These are phyloP conservation scores for Hemaris fuciformis DNA, from an alignment of 2,888 invertebrate species.

Conservation along the genomic window DNA sequence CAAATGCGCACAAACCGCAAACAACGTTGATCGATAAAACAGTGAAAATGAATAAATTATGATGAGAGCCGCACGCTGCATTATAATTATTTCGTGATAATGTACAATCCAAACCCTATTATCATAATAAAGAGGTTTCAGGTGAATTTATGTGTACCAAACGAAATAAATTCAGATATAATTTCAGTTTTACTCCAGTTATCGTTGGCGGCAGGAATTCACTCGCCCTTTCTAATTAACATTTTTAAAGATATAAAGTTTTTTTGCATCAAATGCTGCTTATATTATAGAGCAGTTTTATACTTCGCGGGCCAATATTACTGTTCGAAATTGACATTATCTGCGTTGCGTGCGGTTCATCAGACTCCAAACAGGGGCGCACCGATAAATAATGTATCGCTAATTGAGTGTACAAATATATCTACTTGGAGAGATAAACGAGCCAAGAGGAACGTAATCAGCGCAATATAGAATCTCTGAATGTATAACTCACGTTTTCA, in stretches of 20 bases:
- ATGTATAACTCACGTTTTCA: constrained; percentile 93
- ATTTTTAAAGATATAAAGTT: background rate
- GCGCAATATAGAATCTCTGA: background rate
- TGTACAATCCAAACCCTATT: constrained; percentile 39
- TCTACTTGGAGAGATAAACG: background rate
- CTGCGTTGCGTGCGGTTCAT: background rate
- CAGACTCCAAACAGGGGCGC: background rate
- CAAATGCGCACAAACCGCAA: constrained; percentile 46
- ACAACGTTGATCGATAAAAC: constrained; percentile 62
- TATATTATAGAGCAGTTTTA: background rate
- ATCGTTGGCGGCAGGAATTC: constrained; percentile 3
- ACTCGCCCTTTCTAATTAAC: background rate
- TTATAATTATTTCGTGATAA: constrained; percentile 56
- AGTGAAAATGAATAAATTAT: constrained; percentile 66
- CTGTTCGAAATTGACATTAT: background rate
- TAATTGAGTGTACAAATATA: background rate
- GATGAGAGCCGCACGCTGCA: constrained; percentile 38
- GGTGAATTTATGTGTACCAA: constrained; percentile 24
- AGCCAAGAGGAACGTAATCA: background rate
- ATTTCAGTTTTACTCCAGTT: constrained; percentile 26
- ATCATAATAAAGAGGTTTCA: constrained; percentile 36
- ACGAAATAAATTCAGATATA: constrained; percentile 25
- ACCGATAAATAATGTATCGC: background rate
- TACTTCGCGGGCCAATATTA: background rate
- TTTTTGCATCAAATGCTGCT: background rate